Evolutionary conservation across 1,140 invertebrate species (phyloP).

Genomic region (Zaprionus tsacasi): DNA sequence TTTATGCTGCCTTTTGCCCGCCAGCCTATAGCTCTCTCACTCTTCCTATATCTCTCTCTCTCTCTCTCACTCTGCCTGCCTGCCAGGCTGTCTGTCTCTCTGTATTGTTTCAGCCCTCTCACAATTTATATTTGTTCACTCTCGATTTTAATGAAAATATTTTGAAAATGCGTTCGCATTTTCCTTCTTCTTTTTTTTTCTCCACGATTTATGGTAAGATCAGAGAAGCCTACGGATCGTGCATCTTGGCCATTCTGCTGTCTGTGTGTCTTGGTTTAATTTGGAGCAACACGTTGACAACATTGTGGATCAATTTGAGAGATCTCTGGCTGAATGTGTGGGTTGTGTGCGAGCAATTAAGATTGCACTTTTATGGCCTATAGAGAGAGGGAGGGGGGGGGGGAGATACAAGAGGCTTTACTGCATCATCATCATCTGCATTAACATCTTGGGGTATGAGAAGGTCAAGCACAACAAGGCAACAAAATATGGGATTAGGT

Average conservation of each 20-base stretch:
- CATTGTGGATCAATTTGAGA: slow-evolving; percentile 49
- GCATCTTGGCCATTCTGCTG: slow-evolving; percentile 35
- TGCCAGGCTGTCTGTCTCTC: slow-evolving; percentile 6
- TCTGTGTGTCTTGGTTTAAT: not conserved
- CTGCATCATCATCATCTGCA: slow-evolving; percentile 5
- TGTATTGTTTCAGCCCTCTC: slow-evolving; percentile 46
- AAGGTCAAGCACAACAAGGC: slow-evolving; percentile 45
- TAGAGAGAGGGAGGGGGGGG: not conserved
- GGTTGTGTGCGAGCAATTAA: slow-evolving; percentile 21
- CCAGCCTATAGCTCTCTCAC: not conserved
- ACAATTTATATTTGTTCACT: slow-evolving; percentile 36
- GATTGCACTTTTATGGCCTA: not conserved
- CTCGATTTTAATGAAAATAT: slow-evolving; percentile 81
- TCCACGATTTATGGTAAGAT: slow-evolving; percentile 64
- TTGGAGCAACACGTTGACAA: slow-evolving; percentile 60
- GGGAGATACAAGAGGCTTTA: too few relatives aligned
- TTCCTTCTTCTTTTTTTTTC: slow-evolving; percentile 57
- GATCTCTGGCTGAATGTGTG: not conserved
- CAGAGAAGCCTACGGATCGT: not conserved
- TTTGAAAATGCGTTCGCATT: slow-evolving; percentile 70
- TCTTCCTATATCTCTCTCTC: not conserved
- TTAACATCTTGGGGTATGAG: not conserved
- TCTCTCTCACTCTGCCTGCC: slow-evolving; percentile 7
- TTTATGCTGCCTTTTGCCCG: slow-evolving; percentile 56
- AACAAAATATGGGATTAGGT: slow-evolving; percentile 16